Conservation (phyloP, 2,888 invertebrate species). For the Machimus atricapillus region DNA sequence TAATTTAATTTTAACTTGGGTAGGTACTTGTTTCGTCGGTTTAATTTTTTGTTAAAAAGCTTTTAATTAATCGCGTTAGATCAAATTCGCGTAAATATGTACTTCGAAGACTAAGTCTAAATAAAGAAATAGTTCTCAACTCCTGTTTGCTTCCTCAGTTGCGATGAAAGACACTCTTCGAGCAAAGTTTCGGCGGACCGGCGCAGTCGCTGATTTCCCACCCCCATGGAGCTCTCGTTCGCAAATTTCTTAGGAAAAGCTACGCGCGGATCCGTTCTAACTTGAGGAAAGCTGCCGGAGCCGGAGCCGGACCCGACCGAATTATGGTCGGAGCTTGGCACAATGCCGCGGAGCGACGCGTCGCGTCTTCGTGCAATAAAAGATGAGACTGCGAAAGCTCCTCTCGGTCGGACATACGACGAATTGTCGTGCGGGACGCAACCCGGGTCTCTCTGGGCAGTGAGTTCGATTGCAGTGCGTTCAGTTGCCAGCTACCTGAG, state of each 20-base stretch:
- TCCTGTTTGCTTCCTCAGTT: background rate
- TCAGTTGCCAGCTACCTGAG: conserved; percentile 12
- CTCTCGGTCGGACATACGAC: background rate
- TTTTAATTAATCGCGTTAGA: too few species aligned
- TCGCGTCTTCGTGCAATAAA: background rate
- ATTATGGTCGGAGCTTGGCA: background rate
- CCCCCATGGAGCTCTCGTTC: background rate
- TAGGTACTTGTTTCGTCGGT: too few species aligned
- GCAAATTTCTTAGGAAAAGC: background rate
- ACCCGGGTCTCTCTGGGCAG: background rate
- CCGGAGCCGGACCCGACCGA: background rate
- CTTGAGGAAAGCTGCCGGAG: background rate
- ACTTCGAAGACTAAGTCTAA: too few species aligned
- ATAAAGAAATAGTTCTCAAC: background rate
- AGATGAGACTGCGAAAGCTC: conserved; percentile 28
- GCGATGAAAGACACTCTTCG: background rate
- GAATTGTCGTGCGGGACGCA: background rate
- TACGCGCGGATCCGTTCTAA: conserved; percentile 8
- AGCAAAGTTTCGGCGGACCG: background rate
- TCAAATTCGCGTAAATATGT: too few species aligned
- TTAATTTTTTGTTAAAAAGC: too few species aligned
- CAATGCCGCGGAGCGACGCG: background rate
- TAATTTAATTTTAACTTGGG: too few species aligned
- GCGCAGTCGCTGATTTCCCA: background rate
- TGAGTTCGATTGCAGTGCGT: background rate